Base-by-base conservation (phyloP, 2,113 vertebrate genomes). In the Benitochromis conjunctus region DNA sequence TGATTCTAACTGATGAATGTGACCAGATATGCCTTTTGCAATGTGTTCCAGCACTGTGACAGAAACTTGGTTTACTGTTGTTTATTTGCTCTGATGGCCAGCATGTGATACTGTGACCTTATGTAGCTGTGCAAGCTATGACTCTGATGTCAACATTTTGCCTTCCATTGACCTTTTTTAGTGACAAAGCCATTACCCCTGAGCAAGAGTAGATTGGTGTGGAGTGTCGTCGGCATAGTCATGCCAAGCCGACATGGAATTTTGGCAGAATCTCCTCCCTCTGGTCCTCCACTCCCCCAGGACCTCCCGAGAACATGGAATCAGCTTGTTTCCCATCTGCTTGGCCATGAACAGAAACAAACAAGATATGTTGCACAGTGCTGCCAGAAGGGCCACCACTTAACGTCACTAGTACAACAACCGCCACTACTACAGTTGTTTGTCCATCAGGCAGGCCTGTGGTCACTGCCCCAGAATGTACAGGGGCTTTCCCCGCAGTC, bases 271-370 rank as follows among this genome's bases (percentile, higher is more conserved):
- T 79, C 55, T 79, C 84, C 86, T 91, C 90, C 94, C 89, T 85
- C 41, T 29, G 86, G 88, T 85, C 86, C 87, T 41, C 48, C 0
- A 1, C 90, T 94, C 91, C 89, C 92, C 53, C 60, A 92, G 96
- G 95, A 94, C 71, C 79, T 89, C 92, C 74, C 90, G 95, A 95
- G 96, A 97, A 96, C 93, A 91, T 38, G 76, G 83, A 85, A 48
- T 79, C 71, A 56, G 93, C 93, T 92, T 91, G 93, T 95, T 97
- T 97, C 96, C 96, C 96, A 97, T 95, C 94, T 96, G 86, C 86
- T 60, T 82, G 80, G 92, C 93, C 80, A 91, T 95, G 95, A 94
- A 95, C 94, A 93, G 90, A 94, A 91, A 86, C 85, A 87, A 88
- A 90, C 88, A 86, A 91, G 95, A 84, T 48, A 86, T 88, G 86